Evolutionary conservation across 2,888 invertebrate genomes (phyloP).

Genomic region (Teleiodes luculella): DNA sequence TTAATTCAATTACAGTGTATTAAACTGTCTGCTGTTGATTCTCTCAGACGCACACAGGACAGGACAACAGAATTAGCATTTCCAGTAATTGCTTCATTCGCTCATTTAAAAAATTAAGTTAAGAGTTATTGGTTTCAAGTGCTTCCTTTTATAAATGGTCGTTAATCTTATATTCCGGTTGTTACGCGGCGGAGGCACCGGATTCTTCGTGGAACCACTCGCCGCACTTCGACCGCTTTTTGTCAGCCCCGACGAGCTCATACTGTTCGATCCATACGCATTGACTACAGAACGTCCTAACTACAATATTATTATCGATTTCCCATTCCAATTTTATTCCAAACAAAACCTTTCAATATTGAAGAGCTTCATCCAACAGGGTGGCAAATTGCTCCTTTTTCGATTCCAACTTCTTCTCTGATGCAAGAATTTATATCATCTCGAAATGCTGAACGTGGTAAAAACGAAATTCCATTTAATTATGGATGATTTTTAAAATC

Average conservation of each 20-base stretch:
- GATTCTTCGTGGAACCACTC: conserved; percentile 67
- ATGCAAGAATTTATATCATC: conserved; percentile 70
- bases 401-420: conserved; percentile 40
- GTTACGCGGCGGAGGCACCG: conserved; percentile 19
- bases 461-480: conserved; percentile 76
- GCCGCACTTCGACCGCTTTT: conserved; percentile 57
- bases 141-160: conserved; percentile 10
- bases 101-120: background rate
- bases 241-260: conserved; percentile 45
- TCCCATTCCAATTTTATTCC: conserved; percentile 40
- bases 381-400: conserved; percentile 70
- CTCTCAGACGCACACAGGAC: background rate
- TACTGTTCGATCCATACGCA: conserved; percentile 44
- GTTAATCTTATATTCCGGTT: conserved; percentile 20
- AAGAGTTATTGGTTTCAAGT: conserved; percentile 11
- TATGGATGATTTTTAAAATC: conserved; percentile 77
- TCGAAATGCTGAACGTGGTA: conserved; percentile 53
- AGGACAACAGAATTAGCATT: conserved; percentile 3
- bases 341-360: conserved; percentile 50
- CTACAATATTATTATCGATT: conserved; percentile 52
- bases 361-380: conserved; percentile 50
- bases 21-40: background rate
- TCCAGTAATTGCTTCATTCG: conserved; percentile 3
- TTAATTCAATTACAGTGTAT: background rate
- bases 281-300: conserved; percentile 46